phyloP scores from a whole-genome alignment of 2,888 invertebrate species.

The Nemotelus nigrinus region DNA sequence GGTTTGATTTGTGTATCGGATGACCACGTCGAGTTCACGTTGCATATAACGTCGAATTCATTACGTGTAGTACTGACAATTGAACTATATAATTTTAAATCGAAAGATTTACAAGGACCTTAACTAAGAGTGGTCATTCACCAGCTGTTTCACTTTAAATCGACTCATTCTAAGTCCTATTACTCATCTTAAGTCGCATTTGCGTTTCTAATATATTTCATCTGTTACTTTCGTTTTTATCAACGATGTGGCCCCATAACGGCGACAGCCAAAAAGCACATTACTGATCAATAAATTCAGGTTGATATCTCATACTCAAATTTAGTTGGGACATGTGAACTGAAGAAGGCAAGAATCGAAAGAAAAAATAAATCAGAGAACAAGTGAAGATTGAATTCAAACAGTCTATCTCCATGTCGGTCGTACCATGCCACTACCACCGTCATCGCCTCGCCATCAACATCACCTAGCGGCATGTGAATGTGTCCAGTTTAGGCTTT shows the following conservation, averaged over 20 bases:
- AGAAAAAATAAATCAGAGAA: conserved; percentile 14
- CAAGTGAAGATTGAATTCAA: conserved; percentile 33
- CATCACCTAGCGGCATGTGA: conserved; percentile 17
- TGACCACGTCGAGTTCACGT: too few relatives aligned
- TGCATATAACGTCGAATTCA: too few relatives aligned
- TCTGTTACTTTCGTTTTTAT: conserved; percentile 28
- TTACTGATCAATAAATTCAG: conserved; percentile 17
- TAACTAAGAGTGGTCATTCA: too few relatives aligned
- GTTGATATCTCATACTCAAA: conserved; percentile 22
- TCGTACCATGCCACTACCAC: conserved; percentile 4
- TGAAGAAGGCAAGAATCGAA: conserved; percentile 2
- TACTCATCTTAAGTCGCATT: not conserved
- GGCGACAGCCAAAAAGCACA: conserved; percentile 25
- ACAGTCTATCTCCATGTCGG: conserved; percentile 7
- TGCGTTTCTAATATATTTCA: not conserved
- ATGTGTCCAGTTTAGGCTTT: conserved; percentile 36
- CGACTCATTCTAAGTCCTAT: too few relatives aligned
- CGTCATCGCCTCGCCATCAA: not conserved
- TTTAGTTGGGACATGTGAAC: conserved; percentile 10
- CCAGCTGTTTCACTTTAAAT: too few relatives aligned
- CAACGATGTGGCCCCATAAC: conserved; percentile 28
- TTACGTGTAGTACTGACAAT: too few relatives aligned
- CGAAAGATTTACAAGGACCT: too few relatives aligned
- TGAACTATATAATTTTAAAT: too few relatives aligned
- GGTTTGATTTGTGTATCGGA: too few relatives aligned